Evolutionary conservation across 2,797 vertebrate genomes (phyloP).

Genomic region (Miichthys miiuy): DNA sequence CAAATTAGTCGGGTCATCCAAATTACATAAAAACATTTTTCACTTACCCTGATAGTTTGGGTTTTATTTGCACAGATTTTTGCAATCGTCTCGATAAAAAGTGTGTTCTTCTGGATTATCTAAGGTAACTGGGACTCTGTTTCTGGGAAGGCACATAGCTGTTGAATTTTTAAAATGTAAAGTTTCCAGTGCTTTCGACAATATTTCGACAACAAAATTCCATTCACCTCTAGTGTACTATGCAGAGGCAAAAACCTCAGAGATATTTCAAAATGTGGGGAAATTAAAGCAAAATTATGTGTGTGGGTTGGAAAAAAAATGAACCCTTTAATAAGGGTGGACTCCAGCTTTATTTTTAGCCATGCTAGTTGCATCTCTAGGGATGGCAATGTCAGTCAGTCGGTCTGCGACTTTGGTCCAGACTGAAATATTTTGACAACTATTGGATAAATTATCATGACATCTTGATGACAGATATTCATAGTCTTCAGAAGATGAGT

Average conservation of each 20-base stretch:
- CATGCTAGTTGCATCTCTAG: too few species aligned
- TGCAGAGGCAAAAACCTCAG: too few species aligned
- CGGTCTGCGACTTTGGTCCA: too few species aligned
- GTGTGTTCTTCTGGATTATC: conserved; percentile 20
- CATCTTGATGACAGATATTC: neutral
- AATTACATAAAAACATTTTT: neutral
- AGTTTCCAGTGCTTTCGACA: conserved; percentile 17
- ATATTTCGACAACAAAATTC: conserved; percentile 3
- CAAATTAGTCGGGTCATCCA: neutral
- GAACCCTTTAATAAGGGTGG: too few species aligned
- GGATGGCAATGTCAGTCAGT: too few species aligned
- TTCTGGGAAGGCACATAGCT: conserved; percentile 8
- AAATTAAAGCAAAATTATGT: too few species aligned
- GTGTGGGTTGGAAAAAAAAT: too few species aligned
- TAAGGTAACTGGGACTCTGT: conserved; percentile 33
- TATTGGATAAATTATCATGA: neutral
- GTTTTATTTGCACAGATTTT: neutral
- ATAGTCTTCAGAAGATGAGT: neutral
- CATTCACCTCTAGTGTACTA: neutral
- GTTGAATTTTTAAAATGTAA: conserved; percentile 37
- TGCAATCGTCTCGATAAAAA: neutral
- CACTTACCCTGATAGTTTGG: neutral
- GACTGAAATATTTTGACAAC: too few species aligned
- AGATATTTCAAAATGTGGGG: too few species aligned
- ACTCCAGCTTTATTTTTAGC: too few species aligned